Base-by-base conservation (phyloP, 2,888 invertebrate genomes). In the Synanthedon vespiformis region DNA sequence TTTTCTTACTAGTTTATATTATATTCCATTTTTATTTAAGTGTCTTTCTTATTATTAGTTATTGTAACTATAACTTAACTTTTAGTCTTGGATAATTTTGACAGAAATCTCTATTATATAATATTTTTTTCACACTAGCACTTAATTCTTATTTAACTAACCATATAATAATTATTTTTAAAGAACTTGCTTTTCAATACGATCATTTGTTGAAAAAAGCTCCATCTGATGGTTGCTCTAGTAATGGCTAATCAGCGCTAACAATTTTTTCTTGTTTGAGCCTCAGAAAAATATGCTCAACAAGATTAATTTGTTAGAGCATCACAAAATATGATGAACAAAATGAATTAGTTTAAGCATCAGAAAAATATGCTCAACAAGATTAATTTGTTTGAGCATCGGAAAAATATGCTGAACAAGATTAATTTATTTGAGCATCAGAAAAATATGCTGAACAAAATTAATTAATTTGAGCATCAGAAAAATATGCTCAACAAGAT, bases 211-310 rank as follows among this genome's bases (percentile, higher is more conserved):
- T 44, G n/a, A 13, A 6, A n/a, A 10, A 44, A 13, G 44, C 44
- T 13, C 82, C 84, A 85, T 85, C 63, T 76, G 73, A 85, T 85
- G 85, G 84, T 72, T 61, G 78, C 11, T 34, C 12, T 50, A 34
- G 12, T 34, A 34, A 50, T 44, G 40, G 34, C 34, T 40, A 13
- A n/a, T 44, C 44, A 13, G 44, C 8, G 44, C 13, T 44, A 44
- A 44, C 44, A 44, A 44, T 3, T 44, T 44, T 12, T 44, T 44
- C 14, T 44, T 44, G 8, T 44, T 44, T 14, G 13, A 13, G n/a
- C 13, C 13, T 44, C 13, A n/a, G 10, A 10, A 41, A 12, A 41
- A 41, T 41, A 4, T 41, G 13, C 13, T 41, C n/a, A 41, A 41
- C 11, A 41, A 41, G 10, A 22, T 18, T 49, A 49, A 16, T 16